phyloP scores from a whole-genome alignment of 1,140 invertebrate genomes.

The Sminthurinus signatus region DNA sequence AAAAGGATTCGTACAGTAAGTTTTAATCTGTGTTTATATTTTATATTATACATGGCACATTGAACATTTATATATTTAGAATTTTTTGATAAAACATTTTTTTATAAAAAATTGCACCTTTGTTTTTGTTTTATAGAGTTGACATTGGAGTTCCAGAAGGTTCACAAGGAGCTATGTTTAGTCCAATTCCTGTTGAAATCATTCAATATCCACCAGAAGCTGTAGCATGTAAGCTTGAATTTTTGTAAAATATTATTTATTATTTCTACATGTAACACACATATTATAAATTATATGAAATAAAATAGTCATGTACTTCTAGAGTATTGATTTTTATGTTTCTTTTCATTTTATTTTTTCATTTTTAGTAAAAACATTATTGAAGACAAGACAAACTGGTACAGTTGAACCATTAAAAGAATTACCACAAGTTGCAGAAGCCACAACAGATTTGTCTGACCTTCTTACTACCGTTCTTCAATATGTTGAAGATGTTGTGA shows the following conservation, averaged over 20 bases:
- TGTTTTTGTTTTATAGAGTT: constrained; percentile 48
- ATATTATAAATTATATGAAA: constrained; percentile 1
- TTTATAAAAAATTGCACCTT: background rate
- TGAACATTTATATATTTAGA: no score
- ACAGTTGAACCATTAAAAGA: constrained; percentile 73
- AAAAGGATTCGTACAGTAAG: constrained; percentile 73
- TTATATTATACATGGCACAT: no score
- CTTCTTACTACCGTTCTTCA: constrained; percentile 72
- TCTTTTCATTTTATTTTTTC: background rate
- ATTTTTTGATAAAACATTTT: background rate
- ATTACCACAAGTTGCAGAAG: constrained; percentile 76
- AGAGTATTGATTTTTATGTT: background rate
- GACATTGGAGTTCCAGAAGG: constrained; percentile 78
- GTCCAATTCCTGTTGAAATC: constrained; percentile 77
- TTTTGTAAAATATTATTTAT: background rate
- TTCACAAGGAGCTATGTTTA: constrained; percentile 93
- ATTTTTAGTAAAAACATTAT: constrained; percentile 56
- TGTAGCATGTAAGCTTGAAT: constrained; percentile 50
- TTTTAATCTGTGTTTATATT: no score
- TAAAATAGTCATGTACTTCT: constrained; percentile 21
- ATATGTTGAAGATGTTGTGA: constrained; percentile 82
- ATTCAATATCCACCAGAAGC: constrained; percentile 84
- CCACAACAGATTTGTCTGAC: constrained; percentile 64
- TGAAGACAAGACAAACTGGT: constrained; percentile 47
- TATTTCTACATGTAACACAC: background rate